Evolutionary conservation across 1,140 invertebrate genomes (phyloP), one percentile per base, ranked within the genome.

Genomic region (Gonioctena quinquepunctata): DNA sequence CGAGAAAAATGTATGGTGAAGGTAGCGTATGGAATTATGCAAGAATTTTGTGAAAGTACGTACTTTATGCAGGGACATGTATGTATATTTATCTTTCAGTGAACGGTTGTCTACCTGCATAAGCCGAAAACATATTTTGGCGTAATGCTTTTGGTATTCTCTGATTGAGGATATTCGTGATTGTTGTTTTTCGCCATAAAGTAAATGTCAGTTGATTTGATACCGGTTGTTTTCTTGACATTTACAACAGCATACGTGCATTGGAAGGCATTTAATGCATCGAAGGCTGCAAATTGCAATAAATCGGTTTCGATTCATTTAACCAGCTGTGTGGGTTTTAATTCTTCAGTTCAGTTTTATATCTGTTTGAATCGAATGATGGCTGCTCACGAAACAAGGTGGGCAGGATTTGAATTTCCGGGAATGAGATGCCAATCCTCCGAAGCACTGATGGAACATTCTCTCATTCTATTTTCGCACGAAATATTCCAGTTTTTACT

Each of bases 1-100:
- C 13, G 13, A 42, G 13, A 42, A 42, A 42, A 42, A 42, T 42
- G 11, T 42, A 3, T 2, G n/a, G 13, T 11, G 5, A 1, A 2
- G 33, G 13, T 4, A 42, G 33, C 8, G 33, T 42, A 42, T 26
- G 57, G 54, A 52, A 69, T 69, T 69, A 62, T 69, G 67, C 59
- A 69, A 69, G 67, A 22, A 69, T 62, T 69, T 69, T 69, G 67
- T 69, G 67, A 69, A 69, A 69, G 67, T 69, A 62, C 16, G 11
- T 19, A 21, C 18, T 54, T 54, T 8, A 2, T 16, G 22, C 22
- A 11, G n/a, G n/a, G n/a, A n/a, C n/a, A n/a, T n/a, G n/a, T n/a
- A 49, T 49, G 19, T 2, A n/a, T 57, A 21, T 21, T 21, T 42
- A 21, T 48, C 8, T 28, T 21, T 26, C 59, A 18, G 2, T 25